Evolutionary conservation across 2,113 vertebrate genomes (phyloP).

Genomic region (Cyanoliseus patagonus): DNA sequence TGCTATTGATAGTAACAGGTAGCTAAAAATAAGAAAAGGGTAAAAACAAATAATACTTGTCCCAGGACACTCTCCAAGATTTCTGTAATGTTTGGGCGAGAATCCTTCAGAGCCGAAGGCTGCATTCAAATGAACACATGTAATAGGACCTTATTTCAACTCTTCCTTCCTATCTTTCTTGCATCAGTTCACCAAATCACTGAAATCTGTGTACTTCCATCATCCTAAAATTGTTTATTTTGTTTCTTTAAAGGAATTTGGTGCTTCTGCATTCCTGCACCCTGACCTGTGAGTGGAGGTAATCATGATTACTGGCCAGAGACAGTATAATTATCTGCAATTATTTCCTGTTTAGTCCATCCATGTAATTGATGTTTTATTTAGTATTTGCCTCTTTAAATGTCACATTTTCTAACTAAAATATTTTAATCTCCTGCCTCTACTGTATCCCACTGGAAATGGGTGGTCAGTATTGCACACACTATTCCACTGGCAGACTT

Average conservation of each 20-base stretch:
- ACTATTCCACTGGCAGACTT: neutral
- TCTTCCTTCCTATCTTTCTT: neutral
- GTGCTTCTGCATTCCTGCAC: neutral
- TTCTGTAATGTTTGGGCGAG: neutral
- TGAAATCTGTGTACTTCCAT: neutral
- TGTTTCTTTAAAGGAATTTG: neutral
- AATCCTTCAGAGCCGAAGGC: neutral
- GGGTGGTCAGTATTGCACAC: neutral
- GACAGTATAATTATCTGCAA: neutral
- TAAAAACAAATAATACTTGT: conserved; percentile 8
- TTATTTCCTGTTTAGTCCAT: neutral
- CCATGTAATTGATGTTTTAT: neutral
- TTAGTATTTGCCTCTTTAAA: neutral
- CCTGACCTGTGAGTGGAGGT: neutral
- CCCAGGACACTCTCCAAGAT: neutral
- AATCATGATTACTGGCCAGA: neutral
- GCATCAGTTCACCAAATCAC: neutral
- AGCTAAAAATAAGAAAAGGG: neutral
- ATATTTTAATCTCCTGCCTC: neutral
- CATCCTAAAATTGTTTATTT: neutral
- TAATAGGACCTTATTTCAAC: neutral
- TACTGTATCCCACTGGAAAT: neutral
- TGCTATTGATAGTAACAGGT: neutral
- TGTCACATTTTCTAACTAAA: neutral
- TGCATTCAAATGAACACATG: neutral